Conservation (phyloP, 1,140 invertebrate species). For the Euschistus heros region DNA sequence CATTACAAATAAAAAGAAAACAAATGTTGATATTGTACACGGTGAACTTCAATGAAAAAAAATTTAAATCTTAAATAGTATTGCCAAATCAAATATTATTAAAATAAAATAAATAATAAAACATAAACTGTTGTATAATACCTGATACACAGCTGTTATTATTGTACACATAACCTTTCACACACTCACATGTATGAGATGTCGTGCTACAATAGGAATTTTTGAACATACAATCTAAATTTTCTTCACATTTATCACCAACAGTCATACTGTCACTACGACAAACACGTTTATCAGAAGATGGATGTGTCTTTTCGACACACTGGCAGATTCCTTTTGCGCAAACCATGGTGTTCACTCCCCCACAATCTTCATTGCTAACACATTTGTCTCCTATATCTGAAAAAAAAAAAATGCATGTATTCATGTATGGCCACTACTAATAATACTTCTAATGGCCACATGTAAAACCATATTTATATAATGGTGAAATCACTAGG, state of each 20-base stretch:
- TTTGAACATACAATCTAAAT: slow-evolving; percentile 24
- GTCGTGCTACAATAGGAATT: slow-evolving; percentile 25
- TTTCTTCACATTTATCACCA: slow-evolving; percentile 27
- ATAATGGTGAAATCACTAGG: too few relatives aligned
- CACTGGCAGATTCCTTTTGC: slow-evolving; percentile 6
- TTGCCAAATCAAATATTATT: neutral
- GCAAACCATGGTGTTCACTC: slow-evolving; percentile 1
- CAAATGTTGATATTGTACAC: too few relatives aligned
- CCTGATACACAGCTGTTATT: slow-evolving; percentile 14
- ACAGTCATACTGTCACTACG: slow-evolving; percentile 23
- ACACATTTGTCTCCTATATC: slow-evolving; percentile 13
- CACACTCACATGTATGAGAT: slow-evolving; percentile 27
- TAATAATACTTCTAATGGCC: too few relatives aligned
- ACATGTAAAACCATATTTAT: too few relatives aligned
- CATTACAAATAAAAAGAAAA: too few relatives aligned
- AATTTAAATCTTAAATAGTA: neutral
- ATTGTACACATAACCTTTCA: slow-evolving; percentile 17
- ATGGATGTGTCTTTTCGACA: neutral
- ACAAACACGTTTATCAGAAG: slow-evolving; percentile 14
- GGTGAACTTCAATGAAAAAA: too few relatives aligned
- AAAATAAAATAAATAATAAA: neutral
- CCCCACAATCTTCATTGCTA: slow-evolving; percentile 12
- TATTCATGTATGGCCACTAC: too few relatives aligned
- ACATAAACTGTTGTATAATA: neutral
- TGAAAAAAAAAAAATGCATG: neutral